These are phyloP conservation scores for Antheraea assamensis DNA, from an alignment of 2,888 invertebrate genomes.

Conservation along the genomic window DNA sequence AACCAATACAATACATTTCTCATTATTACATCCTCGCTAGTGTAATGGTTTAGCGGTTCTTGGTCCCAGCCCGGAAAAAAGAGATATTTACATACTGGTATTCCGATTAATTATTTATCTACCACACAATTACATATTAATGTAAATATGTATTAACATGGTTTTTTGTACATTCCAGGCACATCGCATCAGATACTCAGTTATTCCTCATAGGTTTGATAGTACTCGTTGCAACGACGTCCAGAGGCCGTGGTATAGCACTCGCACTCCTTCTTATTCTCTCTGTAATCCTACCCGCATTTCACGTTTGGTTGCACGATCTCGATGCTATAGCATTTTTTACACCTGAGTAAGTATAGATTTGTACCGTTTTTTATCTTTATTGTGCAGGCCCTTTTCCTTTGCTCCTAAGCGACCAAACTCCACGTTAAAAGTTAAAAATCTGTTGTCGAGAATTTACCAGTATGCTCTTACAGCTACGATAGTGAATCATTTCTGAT, in stretches of 20 bases:
- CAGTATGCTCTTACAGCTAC: background rate
- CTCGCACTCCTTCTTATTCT: constrained; percentile 24
- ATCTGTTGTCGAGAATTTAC: background rate
- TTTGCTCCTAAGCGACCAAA: background rate
- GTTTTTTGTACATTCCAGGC: constrained; percentile 34
- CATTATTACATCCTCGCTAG: too few relatives aligned
- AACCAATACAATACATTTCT: too few relatives aligned
- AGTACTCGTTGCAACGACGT: constrained; percentile 30
- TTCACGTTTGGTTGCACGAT: constrained; percentile 37
- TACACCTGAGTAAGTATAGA: constrained; percentile 39
- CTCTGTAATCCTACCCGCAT: constrained; percentile 29
- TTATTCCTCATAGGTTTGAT: constrained; percentile 42
- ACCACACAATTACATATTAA: too few relatives aligned
- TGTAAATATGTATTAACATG: background rate
- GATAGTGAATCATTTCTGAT: background rate
- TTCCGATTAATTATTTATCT: too few relatives aligned
- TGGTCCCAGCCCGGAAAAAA: too few relatives aligned
- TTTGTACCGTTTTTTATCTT: background rate
- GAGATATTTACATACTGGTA: too few relatives aligned
- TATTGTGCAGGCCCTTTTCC: background rate
- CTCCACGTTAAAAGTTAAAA: background rate
- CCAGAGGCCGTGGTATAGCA: constrained; percentile 18
- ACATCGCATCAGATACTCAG: constrained; percentile 51
- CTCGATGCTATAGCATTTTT: constrained; percentile 40
- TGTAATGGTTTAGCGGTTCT: too few relatives aligned